These are phyloP conservation scores for Taeniopygia guttata DNA, from an alignment of 2,797 vertebrate species.

Conservation along the genomic window DNA sequence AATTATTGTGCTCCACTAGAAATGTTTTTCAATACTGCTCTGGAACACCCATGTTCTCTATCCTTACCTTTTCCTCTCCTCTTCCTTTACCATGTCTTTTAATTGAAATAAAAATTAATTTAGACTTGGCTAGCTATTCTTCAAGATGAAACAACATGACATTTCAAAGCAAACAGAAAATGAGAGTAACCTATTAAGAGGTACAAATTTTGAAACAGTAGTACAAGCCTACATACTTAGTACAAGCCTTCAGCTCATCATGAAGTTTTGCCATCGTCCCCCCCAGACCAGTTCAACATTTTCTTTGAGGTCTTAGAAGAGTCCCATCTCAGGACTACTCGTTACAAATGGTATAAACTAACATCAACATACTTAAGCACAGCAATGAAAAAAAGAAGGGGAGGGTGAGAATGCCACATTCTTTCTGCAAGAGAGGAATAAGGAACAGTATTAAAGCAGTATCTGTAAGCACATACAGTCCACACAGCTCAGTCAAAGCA, in stretches of 20 bases:
- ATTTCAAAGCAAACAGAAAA: background rate
- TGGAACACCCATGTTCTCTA: rapidly evolving
- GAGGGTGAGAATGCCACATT: rapidly evolving
- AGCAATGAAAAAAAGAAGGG: background rate
- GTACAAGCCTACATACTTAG: background rate
- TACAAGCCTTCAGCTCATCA: background rate
- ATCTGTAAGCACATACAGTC: rapidly evolving
- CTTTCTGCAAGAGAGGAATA: background rate
- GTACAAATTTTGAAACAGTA: background rate
- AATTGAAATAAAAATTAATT: background rate
- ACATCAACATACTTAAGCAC: background rate
- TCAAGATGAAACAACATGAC: background rate
- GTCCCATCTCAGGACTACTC: background rate
- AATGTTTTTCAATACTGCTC: background rate
- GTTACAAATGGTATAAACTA: background rate
- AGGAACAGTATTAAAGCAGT: background rate
- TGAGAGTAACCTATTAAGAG: background rate
- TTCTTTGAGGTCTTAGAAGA: background rate
- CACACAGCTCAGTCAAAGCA: background rate
- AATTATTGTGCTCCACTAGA: background rate
- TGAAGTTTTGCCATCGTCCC: background rate
- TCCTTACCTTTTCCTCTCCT: background rate
- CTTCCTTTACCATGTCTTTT: background rate
- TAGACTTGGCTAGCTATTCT: background rate
- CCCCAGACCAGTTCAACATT: background rate